phyloP scores from a whole-genome alignment of 2,113 vertebrate genomes.

The Mirza zaza region DNA sequence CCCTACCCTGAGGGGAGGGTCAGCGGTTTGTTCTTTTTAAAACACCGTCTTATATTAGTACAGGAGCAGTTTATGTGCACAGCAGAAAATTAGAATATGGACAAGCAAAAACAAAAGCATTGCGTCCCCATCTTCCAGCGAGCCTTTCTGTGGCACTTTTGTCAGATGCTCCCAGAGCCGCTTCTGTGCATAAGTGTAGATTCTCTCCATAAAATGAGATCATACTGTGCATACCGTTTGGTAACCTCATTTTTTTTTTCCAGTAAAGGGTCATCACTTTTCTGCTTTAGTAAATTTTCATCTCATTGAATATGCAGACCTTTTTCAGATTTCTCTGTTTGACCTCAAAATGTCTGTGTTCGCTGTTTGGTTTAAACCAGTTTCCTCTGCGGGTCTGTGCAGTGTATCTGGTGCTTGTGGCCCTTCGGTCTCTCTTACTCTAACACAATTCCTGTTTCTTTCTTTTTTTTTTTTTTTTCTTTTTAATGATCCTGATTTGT shows the following conservation, averaged over 20 bases:
- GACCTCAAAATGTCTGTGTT: not conserved
- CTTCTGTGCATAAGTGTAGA: not conserved
- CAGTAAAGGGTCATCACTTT: conserved; percentile 14
- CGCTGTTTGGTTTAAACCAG: not conserved
- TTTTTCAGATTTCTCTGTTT: conserved; percentile 7
- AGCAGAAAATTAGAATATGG: not conserved
- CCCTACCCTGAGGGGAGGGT: not conserved
- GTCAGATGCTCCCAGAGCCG: not conserved
- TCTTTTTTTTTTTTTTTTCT: not conserved
- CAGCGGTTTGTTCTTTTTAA: not conserved
- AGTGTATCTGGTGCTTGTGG: too few species aligned
- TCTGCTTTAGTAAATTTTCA: conserved; percentile 30
- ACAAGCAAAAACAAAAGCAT: not conserved
- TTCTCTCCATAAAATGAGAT: conserved; percentile 51
- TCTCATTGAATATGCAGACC: not conserved
- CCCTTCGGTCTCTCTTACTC: not conserved
- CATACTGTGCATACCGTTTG: not conserved
- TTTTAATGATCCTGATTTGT: not conserved
- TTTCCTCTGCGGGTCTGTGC: not conserved
- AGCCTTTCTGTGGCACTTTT: not conserved
- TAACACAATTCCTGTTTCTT: not conserved
- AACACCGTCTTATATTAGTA: not conserved
- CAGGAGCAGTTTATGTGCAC: not conserved
- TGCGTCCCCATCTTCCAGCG: not conserved
- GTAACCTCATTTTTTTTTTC: conserved; percentile 26